A percentile compares a stretch with the other conserved stretches of the same genome.
Evolutionary conservation across 1,140 invertebrate genomes (phyloP).

Genomic region (Scaptodrosophila lebanonensis): DNA sequence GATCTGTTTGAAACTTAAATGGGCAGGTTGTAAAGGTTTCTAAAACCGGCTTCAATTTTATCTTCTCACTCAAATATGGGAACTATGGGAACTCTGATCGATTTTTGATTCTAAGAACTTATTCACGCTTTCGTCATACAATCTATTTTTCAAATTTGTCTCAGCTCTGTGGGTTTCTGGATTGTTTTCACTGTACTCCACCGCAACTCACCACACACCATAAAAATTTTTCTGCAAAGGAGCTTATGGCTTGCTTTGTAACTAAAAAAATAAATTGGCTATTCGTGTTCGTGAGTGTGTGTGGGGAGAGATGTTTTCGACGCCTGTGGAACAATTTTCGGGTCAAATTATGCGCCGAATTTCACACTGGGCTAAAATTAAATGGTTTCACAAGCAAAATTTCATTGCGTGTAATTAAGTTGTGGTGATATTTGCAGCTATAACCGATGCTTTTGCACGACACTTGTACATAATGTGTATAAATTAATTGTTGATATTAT

Average conservation of each 20-base stretch:
- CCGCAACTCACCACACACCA: slow-evolving; percentile 6
- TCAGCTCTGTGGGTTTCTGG: no score
- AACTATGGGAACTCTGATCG: no score
- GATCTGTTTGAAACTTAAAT: no score
- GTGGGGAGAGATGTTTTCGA: slow-evolving; percentile 40
- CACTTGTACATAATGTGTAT: slow-evolving; percentile 14
- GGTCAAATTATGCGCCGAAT: slow-evolving; percentile 61
- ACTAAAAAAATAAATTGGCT: slow-evolving; percentile 54
- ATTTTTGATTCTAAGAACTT: no score
- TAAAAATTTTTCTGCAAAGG: slow-evolving; percentile 11
- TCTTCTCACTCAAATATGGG: no score
- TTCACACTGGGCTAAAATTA: slow-evolving; percentile 53
- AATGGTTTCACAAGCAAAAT: slow-evolving; percentile 12
- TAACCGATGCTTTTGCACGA: slow-evolving; percentile 46
- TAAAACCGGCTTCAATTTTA: no score
- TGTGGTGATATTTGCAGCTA: slow-evolving; percentile 18
- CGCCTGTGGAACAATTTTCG: slow-evolving; percentile 44
- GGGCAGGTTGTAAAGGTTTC: no score
- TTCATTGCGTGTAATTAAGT: slow-evolving; percentile 33
- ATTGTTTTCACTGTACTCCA: neutral
- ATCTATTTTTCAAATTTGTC: no score
- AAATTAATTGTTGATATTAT: neutral
- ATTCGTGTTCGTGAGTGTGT: no score
- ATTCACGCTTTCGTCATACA: no score
- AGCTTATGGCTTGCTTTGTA: slow-evolving; percentile 30